These are phyloP conservation scores for Drosophila multiciliata DNA, from an alignment of 2,888 invertebrate species.

Conservation along the genomic window DNA sequence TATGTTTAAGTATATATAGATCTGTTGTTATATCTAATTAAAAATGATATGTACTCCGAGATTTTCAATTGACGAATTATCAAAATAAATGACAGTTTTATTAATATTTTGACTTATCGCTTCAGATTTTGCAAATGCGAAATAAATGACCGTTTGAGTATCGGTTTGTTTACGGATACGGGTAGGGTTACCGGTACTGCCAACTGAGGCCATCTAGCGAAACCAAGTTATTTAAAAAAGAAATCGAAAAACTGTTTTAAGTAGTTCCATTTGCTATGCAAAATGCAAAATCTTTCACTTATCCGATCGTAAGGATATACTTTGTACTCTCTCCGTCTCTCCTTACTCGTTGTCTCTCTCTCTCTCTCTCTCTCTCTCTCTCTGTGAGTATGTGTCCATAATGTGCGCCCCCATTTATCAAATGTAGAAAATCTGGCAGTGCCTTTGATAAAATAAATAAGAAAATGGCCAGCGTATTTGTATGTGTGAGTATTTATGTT, in stretches of 20 bases:
- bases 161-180: neutral
- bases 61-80: neutral
- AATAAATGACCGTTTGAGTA: slow-evolving; percentile 5
- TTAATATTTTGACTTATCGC: slow-evolving; percentile 17
- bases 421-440: slow-evolving; percentile 66
- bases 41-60: neutral
- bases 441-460: slow-evolving; percentile 71
- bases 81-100: neutral
- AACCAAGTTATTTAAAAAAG: neutral
- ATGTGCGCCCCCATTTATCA: slow-evolving; percentile 71
- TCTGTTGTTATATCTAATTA: neutral
- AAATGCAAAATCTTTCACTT: neutral
- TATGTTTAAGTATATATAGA: neutral
- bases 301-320: neutral
- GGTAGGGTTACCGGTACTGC: neutral
- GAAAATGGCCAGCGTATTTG: slow-evolving; percentile 69
- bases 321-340: slow-evolving; percentile 3
- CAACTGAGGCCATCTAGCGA: neutral
- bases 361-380: neutral
- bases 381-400: slow-evolving; percentile 32
- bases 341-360: neutral
- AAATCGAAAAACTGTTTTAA: neutral
- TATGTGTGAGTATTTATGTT: slow-evolving; percentile 35
- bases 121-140: slow-evolving; percentile 21
- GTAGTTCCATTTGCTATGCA: neutral